Conservation (phyloP, 2,113 vertebrate species). For the Balaeniceps rex region DNA sequence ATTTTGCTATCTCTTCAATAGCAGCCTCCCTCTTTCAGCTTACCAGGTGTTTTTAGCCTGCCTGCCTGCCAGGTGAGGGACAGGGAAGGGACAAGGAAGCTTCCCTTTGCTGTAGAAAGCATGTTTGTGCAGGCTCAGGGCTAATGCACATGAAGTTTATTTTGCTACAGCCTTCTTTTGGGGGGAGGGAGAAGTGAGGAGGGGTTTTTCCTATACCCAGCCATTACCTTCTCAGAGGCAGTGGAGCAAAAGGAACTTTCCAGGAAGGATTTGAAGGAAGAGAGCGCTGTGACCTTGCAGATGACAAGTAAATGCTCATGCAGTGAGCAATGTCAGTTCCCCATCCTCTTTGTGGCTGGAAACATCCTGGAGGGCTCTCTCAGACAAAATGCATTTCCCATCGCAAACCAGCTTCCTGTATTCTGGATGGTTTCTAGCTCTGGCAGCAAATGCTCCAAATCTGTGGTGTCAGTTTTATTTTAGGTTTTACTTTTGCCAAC, state of each 20-base stretch:
- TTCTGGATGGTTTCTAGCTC: conserved; percentile 40
- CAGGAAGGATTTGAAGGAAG: conserved; percentile 11
- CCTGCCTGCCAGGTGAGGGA: background rate
- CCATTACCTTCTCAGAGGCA: background rate
- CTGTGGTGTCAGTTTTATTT: conserved; percentile 47
- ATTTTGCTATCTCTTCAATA: background rate
- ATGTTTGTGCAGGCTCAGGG: background rate
- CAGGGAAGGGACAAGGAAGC: background rate
- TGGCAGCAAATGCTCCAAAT: conserved; percentile 10
- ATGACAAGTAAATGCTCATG: conserved; percentile 19
- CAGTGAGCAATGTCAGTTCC: conserved; percentile 43
- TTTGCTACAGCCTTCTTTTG: background rate
- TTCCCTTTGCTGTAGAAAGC: background rate
- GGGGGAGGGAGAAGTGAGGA: background rate
- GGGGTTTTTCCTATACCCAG: background rate
- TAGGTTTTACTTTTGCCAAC: conserved; percentile 19
- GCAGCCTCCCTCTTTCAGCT: background rate
- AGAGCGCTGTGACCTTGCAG: conserved; percentile 14
- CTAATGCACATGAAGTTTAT: background rate
- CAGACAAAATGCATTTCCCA: conserved; percentile 50
- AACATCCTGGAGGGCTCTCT: conserved; percentile 47
- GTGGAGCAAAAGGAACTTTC: conserved; percentile 22
- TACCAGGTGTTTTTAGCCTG: background rate
- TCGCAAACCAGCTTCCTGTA: conserved; percentile 46
- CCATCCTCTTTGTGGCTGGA: conserved; percentile 50